phyloP scores from a whole-genome alignment of 2,797 vertebrate genomes.

The Crenichthys baileyi region DNA sequence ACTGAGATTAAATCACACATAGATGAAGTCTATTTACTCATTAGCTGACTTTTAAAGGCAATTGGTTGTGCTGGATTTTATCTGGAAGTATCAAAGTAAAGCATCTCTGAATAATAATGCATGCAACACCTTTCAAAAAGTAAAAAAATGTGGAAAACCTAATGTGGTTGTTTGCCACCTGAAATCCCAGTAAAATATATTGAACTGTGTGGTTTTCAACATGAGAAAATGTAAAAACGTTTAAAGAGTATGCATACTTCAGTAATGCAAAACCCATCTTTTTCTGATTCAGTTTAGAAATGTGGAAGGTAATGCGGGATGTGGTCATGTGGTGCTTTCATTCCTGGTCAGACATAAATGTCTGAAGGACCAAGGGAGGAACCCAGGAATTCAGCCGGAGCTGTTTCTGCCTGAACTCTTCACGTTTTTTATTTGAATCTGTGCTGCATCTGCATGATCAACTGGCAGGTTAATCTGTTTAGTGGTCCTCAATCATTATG shows the following conservation, averaged over 20 bases:
- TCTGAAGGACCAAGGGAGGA: constrained; percentile 30
- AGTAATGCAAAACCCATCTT: neutral
- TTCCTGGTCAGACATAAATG: neutral
- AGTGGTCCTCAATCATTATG: constrained; percentile 40
- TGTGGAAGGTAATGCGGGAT: neutral
- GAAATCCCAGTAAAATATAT: neutral
- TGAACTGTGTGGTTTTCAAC: neutral
- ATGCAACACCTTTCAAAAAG: neutral
- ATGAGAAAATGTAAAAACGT: neutral
- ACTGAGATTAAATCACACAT: too few relatives aligned
- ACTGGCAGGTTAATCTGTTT: constrained; percentile 53
- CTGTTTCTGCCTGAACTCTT: constrained; percentile 4
- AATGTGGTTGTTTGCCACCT: neutral
- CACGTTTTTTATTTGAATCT: constrained; percentile 26
- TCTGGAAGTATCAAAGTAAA: neutral
- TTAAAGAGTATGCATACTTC: neutral
- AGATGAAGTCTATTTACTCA: neutral
- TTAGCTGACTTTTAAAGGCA: neutral
- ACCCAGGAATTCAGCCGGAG: constrained; percentile 56
- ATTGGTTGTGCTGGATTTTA: neutral
- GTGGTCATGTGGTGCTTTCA: neutral
- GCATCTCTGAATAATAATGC: neutral
- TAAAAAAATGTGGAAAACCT: neutral
- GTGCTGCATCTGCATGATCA: constrained; percentile 34
- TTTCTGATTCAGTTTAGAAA: neutral